Conservation (phyloP, 2,797 vertebrate genomes). For the Cottoperca gobio region DNA sequence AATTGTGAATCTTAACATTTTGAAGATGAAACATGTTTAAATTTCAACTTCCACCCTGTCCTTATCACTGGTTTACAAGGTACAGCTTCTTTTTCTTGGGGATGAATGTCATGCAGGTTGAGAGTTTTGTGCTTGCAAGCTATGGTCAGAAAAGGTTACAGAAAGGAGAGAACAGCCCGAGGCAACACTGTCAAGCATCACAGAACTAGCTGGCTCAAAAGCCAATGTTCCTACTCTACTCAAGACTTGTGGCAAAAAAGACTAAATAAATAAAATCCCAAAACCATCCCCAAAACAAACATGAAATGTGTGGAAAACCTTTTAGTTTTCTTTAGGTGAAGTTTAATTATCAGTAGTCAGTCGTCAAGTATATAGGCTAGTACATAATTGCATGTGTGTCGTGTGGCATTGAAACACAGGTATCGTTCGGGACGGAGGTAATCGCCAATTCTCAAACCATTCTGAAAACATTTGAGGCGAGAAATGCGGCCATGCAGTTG, state of each 20-base stretch:
- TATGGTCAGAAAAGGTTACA: slow-evolving; percentile 47
- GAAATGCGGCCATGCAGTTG: no score
- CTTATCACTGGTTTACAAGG: background rate
- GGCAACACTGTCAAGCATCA: slow-evolving; percentile 18
- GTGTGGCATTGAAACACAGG: no score
- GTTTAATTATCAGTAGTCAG: no score
- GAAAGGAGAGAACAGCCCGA: slow-evolving; percentile 34
- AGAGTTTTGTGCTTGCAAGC: slow-evolving; percentile 22
- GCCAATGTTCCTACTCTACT: slow-evolving; percentile 15
- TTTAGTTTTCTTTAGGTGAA: no score
- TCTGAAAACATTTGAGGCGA: no score
- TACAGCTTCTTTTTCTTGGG: slow-evolving; percentile 4
- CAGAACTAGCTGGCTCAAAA: slow-evolving; percentile 20
- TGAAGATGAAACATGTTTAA: background rate
- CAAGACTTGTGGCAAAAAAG: background rate
- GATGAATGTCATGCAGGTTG: slow-evolving; percentile 38
- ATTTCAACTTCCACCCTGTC: background rate
- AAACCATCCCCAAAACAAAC: no score
- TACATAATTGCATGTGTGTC: no score
- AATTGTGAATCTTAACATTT: background rate
- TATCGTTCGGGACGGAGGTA: no score
- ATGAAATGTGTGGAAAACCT: no score
- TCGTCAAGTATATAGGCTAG: no score
- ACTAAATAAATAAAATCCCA: background rate
- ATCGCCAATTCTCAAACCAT: no score